Evolutionary conservation across 2,888 invertebrate genomes (phyloP).

Genomic region (Drosophila heteroneura): DNA sequence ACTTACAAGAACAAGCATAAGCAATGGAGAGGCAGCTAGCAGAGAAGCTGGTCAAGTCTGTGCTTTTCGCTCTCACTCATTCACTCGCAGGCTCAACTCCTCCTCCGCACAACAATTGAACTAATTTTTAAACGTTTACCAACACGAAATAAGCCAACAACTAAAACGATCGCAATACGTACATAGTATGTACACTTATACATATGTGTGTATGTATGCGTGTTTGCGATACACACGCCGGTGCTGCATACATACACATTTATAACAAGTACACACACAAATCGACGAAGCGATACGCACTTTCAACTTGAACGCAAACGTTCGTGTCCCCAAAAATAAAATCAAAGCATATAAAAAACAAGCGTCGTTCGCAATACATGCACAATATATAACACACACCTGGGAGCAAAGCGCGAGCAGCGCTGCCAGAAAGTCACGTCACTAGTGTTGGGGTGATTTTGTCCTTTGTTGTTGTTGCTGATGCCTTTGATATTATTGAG

Average conservation of each 20-base stretch:
- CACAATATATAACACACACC: conserved; percentile 54
- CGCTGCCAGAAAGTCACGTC: conserved; percentile 65
- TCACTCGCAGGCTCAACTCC: conserved; percentile 34
- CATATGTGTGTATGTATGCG: neutral
- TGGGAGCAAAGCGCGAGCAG: conserved; percentile 52
- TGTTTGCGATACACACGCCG: conserved; percentile 24
- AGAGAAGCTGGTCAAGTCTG: conserved; percentile 43
- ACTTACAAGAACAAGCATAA: conserved; percentile 2
- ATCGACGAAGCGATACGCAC: conserved; percentile 41
- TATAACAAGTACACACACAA: conserved; percentile 10
- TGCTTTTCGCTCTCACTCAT: conserved; percentile 4
- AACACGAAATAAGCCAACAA: conserved; percentile 24
- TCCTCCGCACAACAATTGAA: conserved; percentile 53
- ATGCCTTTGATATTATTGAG: conserved; percentile 24
- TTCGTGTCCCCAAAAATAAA: conserved; percentile 64
- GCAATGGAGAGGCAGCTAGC: conserved; percentile 20
- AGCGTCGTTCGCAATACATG: conserved; percentile 23
- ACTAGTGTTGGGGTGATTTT: conserved; percentile 49
- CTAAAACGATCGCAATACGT: conserved; percentile 4
- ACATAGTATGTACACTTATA: conserved; percentile 1
- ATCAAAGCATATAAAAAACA: conserved; percentile 33
- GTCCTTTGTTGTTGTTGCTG: conserved; percentile 36
- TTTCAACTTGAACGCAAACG: conserved; percentile 55
- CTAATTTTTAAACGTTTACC: conserved; percentile 66
- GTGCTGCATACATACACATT: conserved; percentile 23